Evolutionary conservation across 2,113 vertebrate species (phyloP).

Genomic region (Tupaia chinensis): DNA sequence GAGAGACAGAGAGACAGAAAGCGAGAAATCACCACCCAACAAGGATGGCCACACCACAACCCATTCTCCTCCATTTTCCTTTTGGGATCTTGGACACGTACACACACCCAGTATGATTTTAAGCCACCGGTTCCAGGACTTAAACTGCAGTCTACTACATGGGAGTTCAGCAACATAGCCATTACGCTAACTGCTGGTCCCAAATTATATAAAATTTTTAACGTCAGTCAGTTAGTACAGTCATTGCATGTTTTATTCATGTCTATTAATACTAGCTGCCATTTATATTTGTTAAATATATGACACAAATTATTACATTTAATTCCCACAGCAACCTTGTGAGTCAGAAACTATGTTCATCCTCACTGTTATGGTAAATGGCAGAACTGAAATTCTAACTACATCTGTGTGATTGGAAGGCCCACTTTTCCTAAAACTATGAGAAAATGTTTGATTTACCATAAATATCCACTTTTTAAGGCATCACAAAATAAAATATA

Average conservation of each 20-base stretch:
- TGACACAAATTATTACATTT: background rate
- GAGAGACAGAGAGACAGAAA: no score
- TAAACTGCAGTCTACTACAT: no score
- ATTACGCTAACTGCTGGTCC: no score
- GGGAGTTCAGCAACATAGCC: no score
- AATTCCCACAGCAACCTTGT: constrained; percentile 1
- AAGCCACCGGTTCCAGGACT: no score
- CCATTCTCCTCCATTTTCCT: no score
- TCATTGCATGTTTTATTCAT: background rate
- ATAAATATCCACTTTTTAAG: background rate
- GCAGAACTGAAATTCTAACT: background rate
- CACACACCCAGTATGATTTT: no score
- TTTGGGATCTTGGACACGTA: no score
- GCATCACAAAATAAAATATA: background rate
- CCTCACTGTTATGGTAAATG: background rate
- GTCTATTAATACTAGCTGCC: background rate
- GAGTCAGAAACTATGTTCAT: background rate
- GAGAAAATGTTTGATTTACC: background rate
- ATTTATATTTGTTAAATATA: background rate
- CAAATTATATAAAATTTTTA: no score
- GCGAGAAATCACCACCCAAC: no score
- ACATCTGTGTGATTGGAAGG: background rate
- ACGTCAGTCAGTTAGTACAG: background rate
- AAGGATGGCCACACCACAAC: no score
- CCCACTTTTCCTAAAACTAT: background rate